Evolutionary conservation across 1,140 invertebrate genomes (phyloP), one percentile per base, ranked within the genome.

Genomic region (Drosophila melanica): DNA sequence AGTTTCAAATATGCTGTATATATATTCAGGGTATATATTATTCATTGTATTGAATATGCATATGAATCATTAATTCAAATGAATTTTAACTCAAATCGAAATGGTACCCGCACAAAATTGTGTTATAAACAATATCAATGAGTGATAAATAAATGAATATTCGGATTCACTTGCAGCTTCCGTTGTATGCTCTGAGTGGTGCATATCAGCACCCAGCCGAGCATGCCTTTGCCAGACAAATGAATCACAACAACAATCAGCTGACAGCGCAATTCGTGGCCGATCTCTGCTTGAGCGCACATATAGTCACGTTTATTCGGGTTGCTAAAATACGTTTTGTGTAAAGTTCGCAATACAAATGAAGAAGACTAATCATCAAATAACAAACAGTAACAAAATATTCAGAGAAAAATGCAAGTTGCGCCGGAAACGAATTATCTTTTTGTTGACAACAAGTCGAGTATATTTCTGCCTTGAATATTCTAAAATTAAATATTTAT

Each of bases 301-400:
- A 14, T 33, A 18, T 44, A 14, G 30, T 64, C 72, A 76, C 60
- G 73, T 65, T 74, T 51, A 48, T 23, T 18, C 33, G 33, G 33
- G 9, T 35, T 35, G 7, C 2, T 35, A 0, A 10, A 8, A 33
- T 33, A 33, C 30, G 3, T 41, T 39, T 11, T 5, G 6, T 12
- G 23, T 8, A 47, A 16, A 10, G 1, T 44, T 7, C 0, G 5
- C 16, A 41, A 14, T 41, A 41, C 39, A n/a, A n/a, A 41, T 14
- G 7, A 6, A n/a, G 11, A 41, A n/a, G 11, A 41, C 12, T 14
- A n/a, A 41, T n/a, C 3, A 41, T n/a, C 3, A 9, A 50, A 27
- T 14, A 9, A 23, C 12, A 20, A 9, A 23, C 12, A 20, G 12
- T 2, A 12, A 12, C n/a, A n/a, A 12, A 23, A 6, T 20, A 47